Base-by-base conservation (phyloP, 2,113 vertebrate species). In the Callorhinus ursinus region DNA sequence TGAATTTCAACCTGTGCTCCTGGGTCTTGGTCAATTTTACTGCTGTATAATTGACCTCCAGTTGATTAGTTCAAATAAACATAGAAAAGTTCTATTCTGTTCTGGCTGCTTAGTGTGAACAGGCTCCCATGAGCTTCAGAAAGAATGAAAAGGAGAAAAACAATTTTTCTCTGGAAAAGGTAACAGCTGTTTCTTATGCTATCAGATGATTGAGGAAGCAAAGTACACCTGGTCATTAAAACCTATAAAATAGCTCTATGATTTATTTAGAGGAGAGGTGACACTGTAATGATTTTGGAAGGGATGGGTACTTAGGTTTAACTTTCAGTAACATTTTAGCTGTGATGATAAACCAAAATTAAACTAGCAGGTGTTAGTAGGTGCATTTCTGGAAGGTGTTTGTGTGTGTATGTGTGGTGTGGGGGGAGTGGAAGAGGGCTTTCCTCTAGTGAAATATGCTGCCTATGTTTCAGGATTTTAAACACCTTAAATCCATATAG, bases 161-260 rank as follows among this genome's bases (percentile, higher is more conserved):
- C 93, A 96, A 97, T 96, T 77, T 88, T 98, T 97, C 96, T 90
- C 97, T 98, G 98, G 97, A 98, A 98, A 98, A 96, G 85, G 98
- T 97, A 95, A 95, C 98, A 98, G 98, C 98, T 98, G 98, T 98
- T 98, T 98, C 97, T 98, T 97, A 90, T 96, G 95, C 61, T 95
- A 74, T 98, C 96, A 97, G 92, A 97, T 98, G 97, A 98, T 92
- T 95, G 95, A 98, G 79, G 94, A 98, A 98, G 96, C 94, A 94
- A 96, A 97, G 95, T 95, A 97, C 97, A 98, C 97, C 97, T 98
- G 98, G 98, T 97, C 97, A 97, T 98, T 98, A 98, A 98, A 98
- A 97, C 74, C 97, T 95, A 2, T 76, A 61, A 88, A 36, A 74
- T 36, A 74, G 9, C 53, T 28, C 26, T 87, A 96, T 98, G 97